Evolutionary conservation across 2,888 invertebrate species (phyloP), one percentile per base, ranked within the genome.

Genomic region (Catonia carolina): DNA sequence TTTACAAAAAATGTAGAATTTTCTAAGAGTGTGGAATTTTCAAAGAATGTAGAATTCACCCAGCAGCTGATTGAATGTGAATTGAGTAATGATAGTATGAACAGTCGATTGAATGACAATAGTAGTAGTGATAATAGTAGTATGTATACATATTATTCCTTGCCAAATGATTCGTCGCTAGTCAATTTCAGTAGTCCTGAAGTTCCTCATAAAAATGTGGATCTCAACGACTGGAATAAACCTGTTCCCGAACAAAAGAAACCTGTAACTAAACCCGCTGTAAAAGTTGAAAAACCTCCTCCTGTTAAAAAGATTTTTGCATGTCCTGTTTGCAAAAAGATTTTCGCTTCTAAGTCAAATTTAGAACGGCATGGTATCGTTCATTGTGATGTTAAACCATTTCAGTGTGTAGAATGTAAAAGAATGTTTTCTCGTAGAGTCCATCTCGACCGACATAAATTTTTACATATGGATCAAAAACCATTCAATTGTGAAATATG

Each of bases 121-220:
- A 45, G 45, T 18, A 45, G 45, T 27, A 45, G 45, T 45, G 45
- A 45, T 45, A 45, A 45, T 23, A 45, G 41, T n/a, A 41, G 27
- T 15, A 27, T 27, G 27, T 45, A 45, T 27, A 45, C 45, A 12
- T 45, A 23, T 45, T 45, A 23, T 27, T 27, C 45, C 14, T 27
- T 23, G 27, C 45, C 45, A 45, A 45, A 45, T 27, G 45, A 45
- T 23, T 45, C 45, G 14, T 3, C 45, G 14, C 45, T 45, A 45
- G 45, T 45, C 45, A 45, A 45, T 45, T 45, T 45, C 45, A 45
- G 27, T 45, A 8, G 8, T 23, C 23, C 18, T n/a, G 45, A 45
- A 23, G 8, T 8, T 8, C 4, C 27, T 6, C 27, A 6, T 27
- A 27, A 27, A 27, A 27, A 8, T 6, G 27, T 27, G 27, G 45